Base-by-base conservation (phyloP, 2,888 invertebrate genomes). In the Dynastes tityus region DNA sequence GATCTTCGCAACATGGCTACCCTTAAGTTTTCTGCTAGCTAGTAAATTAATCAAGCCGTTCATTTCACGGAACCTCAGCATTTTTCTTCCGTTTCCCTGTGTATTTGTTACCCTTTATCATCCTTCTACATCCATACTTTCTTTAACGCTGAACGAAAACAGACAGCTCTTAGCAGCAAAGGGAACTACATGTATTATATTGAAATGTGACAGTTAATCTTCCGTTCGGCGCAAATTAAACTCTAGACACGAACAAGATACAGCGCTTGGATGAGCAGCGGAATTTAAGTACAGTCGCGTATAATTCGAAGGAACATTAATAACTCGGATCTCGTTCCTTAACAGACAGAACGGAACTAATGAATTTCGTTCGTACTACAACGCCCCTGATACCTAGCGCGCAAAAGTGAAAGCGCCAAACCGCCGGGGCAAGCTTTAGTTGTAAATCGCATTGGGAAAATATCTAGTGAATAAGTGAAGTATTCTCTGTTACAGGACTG, bases 141-240 rank as follows among this genome's bases (percentile, higher is more conserved):
- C 68, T 3, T 51, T 3, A 9, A 4, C 51, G 68, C 51, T 29
- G 51, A 22, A 51, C 27, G 68, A 68, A 22, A 45, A 67, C 29
- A n/a, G 22, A 51, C n/a, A 68, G 27, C 4, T 68, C 49, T 22
- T n/a, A 29, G n/a, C 51, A 13, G 32, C 3, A 27, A 16, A 51
- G 49, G 11, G 11, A 11, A 45, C 45, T 45, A 45, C 45, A 45
- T 45, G 61, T 74, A 40, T 22, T 61, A 29, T 74, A 74, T 74
- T 74, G 73, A 74, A 74, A 74, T 74, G 73, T 74, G 73, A 74
- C 73, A 74, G 73, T 74, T 74, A 74, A 74, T 74, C 73, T 74
- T 74, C 45, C 22, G 63, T 45, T 61, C 45, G 45, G 73, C 45
- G 16, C 61, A 74, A 74, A 74, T 74, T 74, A 74, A 74, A 73